A percentile compares a stretch with the other conserved stretches of the same genome.
Evolutionary conservation across 1,140 invertebrate genomes (phyloP).

Genomic region (Euura saliciscinereae): DNA sequence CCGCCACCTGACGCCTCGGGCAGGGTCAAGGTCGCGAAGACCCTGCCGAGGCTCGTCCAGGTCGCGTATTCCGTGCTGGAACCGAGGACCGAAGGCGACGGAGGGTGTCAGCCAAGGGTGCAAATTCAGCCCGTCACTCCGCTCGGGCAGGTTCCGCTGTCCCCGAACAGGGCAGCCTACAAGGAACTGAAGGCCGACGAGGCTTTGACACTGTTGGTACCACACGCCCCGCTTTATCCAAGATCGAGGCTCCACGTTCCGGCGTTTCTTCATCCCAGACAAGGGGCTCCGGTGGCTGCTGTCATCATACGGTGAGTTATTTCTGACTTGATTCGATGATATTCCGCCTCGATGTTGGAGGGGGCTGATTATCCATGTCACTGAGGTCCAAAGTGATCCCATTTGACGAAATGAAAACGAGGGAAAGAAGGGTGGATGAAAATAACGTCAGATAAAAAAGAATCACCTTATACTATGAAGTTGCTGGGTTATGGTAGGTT

Average conservation of each 20-base stretch:
- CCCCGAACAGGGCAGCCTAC: constrained; percentile 78
- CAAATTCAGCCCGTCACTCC: constrained; percentile 80
- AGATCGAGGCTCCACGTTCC: constrained; percentile 86
- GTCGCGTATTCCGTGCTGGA: constrained; percentile 85
- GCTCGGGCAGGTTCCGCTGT: constrained; percentile 73
- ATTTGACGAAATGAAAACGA: no score
- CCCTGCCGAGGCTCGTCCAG: constrained; percentile 73
- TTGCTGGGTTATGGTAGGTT: no score
- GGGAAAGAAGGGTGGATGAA: no score
- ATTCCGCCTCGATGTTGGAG: no score
- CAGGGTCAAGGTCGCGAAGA: constrained; percentile 63
- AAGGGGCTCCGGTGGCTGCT: constrained; percentile 64
- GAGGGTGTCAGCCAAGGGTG: constrained; percentile 73
- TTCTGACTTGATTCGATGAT: constrained; percentile 52
- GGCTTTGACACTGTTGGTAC: constrained; percentile 81
- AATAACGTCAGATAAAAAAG: no score
- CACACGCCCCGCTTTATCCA: constrained; percentile 84
- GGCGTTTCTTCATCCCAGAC: constrained; percentile 77
- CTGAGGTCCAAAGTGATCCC: no score
- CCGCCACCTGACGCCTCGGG: constrained; percentile 65
- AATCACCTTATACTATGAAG: no score
- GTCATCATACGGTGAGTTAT: constrained; percentile 80
- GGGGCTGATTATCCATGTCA: no score
- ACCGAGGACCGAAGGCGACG: constrained; percentile 69
- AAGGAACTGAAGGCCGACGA: constrained; percentile 82